Evolutionary conservation across 2,888 invertebrate genomes (phyloP), one percentile per base, ranked within the genome.

Genomic region (Zootermopsis nevadensis): DNA sequence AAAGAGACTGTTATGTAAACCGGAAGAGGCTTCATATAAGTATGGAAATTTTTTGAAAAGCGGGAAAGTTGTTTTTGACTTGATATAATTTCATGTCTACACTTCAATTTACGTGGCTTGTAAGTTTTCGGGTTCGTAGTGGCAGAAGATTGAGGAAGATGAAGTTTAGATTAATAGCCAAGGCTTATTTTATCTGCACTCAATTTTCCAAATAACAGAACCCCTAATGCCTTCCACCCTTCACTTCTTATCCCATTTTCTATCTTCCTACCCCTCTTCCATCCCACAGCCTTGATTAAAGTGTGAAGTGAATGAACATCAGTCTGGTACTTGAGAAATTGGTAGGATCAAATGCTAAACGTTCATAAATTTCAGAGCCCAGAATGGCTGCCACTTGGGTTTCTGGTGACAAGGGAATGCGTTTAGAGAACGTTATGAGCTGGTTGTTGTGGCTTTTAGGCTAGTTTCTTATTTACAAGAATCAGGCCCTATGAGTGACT

Each of bases 131-230:
- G n/a, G 27, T n/a, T 60, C 8, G 60, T 60, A n/a, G 60, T n/a
- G 60, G 27, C 60, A n/a, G 27, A n/a, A 27, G 60, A 60, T 27
- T 4, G 60, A n/a, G n/a, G 60, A 60, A n/a, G 27, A 10, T 60
- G 60, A 27, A 60, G 60, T 60, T 27, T n/a, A 60, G 60, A 60
- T 60, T 60, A 60, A 60, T 60, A 60, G 60, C n/a, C 2, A n/a
- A 60, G 27, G 60, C 27, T 60, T 60, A 60, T 60, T 60, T 60
- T 60, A 60, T 60, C n/a, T n/a, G 60, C 27, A 60, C 60, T 60
- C 27, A 60, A 60, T 60, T 60, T 60, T 60, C 27, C n/a, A 60
- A 60, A n/a, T 60, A 27, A 60, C 60, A 60, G n/a, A 60, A 60
- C 60, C 60, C 12, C 60, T 60, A 27, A 60, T 27, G n/a, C 60